phyloP scores from a whole-genome alignment of 2,113 vertebrate genomes.

The Leucoraja erinaceus region DNA sequence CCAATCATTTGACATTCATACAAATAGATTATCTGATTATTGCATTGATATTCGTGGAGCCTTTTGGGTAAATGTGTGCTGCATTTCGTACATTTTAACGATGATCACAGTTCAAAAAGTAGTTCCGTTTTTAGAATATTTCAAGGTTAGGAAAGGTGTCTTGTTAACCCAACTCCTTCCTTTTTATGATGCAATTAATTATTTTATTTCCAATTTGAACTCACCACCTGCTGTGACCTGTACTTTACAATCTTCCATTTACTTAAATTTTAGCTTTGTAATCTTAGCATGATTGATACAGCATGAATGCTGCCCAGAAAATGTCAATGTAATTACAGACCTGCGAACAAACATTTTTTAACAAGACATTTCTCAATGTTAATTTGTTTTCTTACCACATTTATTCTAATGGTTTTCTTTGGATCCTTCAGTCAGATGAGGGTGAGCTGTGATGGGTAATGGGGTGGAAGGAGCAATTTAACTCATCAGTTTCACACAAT shows the following conservation, averaged over 20 bases:
- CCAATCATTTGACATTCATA: neutral
- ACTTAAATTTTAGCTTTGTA: neutral
- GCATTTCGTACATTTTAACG: neutral
- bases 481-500: neutral
- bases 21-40: too few relatives aligned
- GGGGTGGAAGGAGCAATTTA: neutral
- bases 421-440: neutral
- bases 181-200: neutral
- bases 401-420: neutral
- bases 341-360: neutral
- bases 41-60: too few relatives aligned
- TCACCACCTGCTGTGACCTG: neutral
- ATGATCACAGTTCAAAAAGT: neutral
- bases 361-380: neutral
- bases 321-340: neutral
- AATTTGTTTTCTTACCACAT: neutral
- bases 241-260: neutral
- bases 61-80: too few relatives aligned
- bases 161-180: neutral
- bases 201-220: neutral
- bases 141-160: too few relatives aligned
- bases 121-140: neutral
- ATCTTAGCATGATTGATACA: neutral
- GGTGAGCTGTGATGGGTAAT: neutral
- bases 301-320: neutral